Evolutionary conservation across 2,113 vertebrate genomes (phyloP).

Genomic region (Balaeniceps rex): DNA sequence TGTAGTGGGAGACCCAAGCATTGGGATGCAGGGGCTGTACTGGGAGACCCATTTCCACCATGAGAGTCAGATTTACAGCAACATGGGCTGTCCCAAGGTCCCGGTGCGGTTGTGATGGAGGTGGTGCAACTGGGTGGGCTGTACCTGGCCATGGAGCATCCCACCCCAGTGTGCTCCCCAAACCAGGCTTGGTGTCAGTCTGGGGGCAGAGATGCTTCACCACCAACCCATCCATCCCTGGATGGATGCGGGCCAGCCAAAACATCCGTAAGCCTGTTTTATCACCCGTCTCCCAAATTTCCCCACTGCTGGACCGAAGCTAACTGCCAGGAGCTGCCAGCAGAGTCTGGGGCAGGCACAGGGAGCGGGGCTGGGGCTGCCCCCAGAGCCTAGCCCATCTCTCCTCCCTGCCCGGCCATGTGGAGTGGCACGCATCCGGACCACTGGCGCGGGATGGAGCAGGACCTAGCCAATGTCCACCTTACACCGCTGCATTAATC

Average conservation of each 20-base stretch:
- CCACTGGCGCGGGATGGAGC: background rate
- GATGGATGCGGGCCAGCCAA: background rate
- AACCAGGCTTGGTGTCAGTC: no score
- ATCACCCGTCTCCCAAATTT: background rate
- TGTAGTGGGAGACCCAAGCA: background rate
- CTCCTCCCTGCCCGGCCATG: background rate
- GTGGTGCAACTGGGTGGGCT: background rate
- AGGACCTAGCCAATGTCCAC: background rate
- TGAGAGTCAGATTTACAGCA: fast-evolving
- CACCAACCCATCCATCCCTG: background rate
- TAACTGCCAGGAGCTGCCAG: fast-evolving
- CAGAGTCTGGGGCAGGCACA: background rate
- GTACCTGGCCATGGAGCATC: background rate
- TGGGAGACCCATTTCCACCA: fast-evolving
- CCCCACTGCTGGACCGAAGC: fast-evolving
- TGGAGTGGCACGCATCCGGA: background rate
- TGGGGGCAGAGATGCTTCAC: background rate
- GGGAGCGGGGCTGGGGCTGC: background rate
- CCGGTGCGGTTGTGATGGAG: fast-evolving
- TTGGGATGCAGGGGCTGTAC: background rate
- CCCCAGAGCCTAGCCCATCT: background rate
- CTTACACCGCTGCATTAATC: background rate
- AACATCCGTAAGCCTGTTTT: background rate
- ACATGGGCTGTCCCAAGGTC: background rate
- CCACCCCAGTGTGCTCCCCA: background rate